These are phyloP conservation scores for Apus apus DNA, from an alignment of 2,113 vertebrate species.

Conservation along the genomic window DNA sequence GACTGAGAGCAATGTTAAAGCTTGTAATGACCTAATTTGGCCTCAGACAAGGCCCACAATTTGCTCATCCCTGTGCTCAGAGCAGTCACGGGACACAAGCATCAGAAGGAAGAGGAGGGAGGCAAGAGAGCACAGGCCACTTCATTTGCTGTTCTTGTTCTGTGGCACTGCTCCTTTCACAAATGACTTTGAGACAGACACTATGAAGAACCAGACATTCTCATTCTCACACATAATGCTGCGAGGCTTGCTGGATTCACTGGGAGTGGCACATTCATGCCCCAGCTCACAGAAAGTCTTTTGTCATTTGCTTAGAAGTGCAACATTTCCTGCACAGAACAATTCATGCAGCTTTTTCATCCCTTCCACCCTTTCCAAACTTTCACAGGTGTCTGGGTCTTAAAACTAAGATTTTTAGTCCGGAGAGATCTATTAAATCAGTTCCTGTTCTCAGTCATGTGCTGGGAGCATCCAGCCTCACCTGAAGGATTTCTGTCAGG, in stretches of 20 bases:
- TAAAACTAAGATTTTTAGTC: neutral
- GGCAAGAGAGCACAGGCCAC: neutral
- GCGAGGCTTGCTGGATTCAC: neutral
- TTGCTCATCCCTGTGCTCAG: accelerated
- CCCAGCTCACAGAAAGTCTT: neutral
- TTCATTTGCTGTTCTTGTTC: accelerated
- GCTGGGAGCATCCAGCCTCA: neutral
- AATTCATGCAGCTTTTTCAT: neutral
- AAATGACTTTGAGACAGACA: neutral
- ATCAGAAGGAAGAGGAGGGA: neutral
- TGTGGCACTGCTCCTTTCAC: neutral
- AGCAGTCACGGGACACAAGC: neutral
- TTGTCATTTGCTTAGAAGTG: neutral
- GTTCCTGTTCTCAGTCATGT: neutral
- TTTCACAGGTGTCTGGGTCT: neutral
- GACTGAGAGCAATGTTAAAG: neutral
- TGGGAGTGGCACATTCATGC: neutral
- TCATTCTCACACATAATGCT: neutral
- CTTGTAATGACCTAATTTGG: neutral
- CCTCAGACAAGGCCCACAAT: neutral
- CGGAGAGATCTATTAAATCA: neutral
- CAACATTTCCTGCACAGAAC: neutral
- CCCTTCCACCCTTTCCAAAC: neutral
- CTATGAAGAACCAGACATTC: neutral
- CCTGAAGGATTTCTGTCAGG: neutral